Evolutionary conservation across 2,113 vertebrate genomes (phyloP).

Genomic region (Protobothrops mucrosquamatus): DNA sequence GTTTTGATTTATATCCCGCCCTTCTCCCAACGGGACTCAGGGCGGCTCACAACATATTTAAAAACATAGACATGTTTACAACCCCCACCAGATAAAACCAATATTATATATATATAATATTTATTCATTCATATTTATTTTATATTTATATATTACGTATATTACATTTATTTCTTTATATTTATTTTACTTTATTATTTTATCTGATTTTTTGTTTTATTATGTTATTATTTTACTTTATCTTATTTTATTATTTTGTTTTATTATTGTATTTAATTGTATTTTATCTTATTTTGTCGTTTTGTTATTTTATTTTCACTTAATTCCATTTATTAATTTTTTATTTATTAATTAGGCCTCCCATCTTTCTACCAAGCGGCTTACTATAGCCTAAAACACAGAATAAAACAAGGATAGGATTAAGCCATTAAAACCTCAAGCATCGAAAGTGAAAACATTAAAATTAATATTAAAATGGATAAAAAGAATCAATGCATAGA

Average conservation of each 20-base stretch:
- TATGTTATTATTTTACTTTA: background rate
- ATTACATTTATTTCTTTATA: too few relatives aligned
- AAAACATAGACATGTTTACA: too few relatives aligned
- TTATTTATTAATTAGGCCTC: background rate
- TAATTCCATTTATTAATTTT: too few relatives aligned
- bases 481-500: background rate
- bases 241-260: background rate
- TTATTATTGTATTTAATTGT: background rate
- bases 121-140: too few relatives aligned
- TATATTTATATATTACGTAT: too few relatives aligned
- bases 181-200: too few relatives aligned
- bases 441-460: background rate
- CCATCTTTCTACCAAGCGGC: background rate
- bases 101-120: too few relatives aligned
- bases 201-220: too few relatives aligned
- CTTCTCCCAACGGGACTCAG: too few relatives aligned
- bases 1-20: too few relatives aligned
- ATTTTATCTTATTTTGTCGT: background rate
- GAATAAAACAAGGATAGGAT: background rate
- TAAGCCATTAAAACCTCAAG: background rate
- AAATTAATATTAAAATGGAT: background rate
- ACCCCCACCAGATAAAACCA: too few relatives aligned
- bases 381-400: background rate
- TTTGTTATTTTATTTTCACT: background rate
- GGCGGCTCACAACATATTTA: too few relatives aligned